Evolutionary conservation across 2,888 invertebrate genomes (phyloP), one percentile per base, ranked within the genome.

Genomic region (Strigamia maritima): DNA sequence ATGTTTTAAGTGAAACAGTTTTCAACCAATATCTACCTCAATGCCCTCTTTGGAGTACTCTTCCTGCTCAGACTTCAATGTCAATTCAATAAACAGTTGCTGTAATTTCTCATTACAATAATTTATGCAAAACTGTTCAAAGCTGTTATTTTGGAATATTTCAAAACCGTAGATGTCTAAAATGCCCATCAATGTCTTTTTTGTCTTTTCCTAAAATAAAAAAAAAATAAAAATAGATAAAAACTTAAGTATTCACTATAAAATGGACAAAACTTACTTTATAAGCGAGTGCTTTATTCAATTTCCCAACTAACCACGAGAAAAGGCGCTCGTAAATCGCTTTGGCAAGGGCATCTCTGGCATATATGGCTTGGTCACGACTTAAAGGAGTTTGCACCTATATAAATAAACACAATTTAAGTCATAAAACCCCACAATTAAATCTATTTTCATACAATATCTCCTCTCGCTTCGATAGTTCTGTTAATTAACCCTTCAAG

Each of bases 101-200:
- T 97, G 96, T 81, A 97, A 89, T 86, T 97, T 97, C 87, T 97
- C 96, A 85, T 97, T 97, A 86, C 96, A 97, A 88, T 93, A 96
- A 87, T 97, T 97, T 81, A 97, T 97, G 88, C 96, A 96, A 86
- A 97, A 93, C 87, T 97, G 96, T 86, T 93, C 93, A 7, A 49
- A 93, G 92, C 93, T 93, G 85, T 97, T 97, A 82, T 90, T 92
- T 78, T 93, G 90, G 88, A 97, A 95, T 82, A 97, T 94, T 87
- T 97, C 96, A 85, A 97, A 97, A 76, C 96, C 97, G 84, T 97
- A 97, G 83, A 97, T 97, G 85, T 97, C 96, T 82, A 97, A 87
- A 82, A 97, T 94, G 1, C 96, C 96, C 87, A 96, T 94, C 0
- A 95, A 92, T 1, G 83, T 84, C 81, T 85, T 85, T 76, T 83